A percentile compares a stretch with the other conserved stretches of the same genome.
Evolutionary conservation across 2,113 vertebrate species (phyloP).

Genomic region (Varanus salvator): DNA sequence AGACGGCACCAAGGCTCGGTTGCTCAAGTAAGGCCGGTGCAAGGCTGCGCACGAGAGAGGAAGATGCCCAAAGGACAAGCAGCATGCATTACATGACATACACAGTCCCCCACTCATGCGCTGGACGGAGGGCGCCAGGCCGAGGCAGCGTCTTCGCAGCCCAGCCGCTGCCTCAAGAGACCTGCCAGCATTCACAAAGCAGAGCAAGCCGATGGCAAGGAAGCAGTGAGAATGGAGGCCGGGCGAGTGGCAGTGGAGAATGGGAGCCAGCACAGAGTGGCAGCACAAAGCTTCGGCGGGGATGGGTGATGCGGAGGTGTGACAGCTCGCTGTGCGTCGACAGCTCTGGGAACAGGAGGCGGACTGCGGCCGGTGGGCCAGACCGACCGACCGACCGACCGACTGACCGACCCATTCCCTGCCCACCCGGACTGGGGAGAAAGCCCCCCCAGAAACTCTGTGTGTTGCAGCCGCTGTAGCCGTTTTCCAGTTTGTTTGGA

Average conservation of each 20-base stretch:
- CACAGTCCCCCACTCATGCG: slow-evolving; percentile 51
- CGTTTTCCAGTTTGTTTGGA: background rate
- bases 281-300: slow-evolving; percentile 25
- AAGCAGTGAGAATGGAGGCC: slow-evolving; percentile 50
- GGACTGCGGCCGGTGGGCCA: background rate
- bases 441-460: fast-evolving
- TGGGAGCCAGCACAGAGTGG: slow-evolving; percentile 38
- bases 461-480: background rate
- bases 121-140: slow-evolving; percentile 31
- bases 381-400: background rate
- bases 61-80: slow-evolving; percentile 30
- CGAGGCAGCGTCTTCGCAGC: background rate
- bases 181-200: slow-evolving; percentile 49
- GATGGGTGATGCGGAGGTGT: slow-evolving; percentile 32
- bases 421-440: background rate
- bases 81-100: slow-evolving; percentile 63
- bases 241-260: slow-evolving; percentile 43
- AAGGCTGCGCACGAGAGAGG: slow-evolving; percentile 10
- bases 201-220: slow-evolving; percentile 55
- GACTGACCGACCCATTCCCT: too few species aligned
- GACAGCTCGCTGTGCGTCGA: slow-evolving; percentile 40
- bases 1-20: background rate
- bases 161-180: slow-evolving; percentile 8
- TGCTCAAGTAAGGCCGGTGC: background rate
- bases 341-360: slow-evolving; percentile 37